Evolutionary conservation across 2,797 vertebrate genomes (phyloP).

Genomic region (Pelobates cultripes): DNA sequence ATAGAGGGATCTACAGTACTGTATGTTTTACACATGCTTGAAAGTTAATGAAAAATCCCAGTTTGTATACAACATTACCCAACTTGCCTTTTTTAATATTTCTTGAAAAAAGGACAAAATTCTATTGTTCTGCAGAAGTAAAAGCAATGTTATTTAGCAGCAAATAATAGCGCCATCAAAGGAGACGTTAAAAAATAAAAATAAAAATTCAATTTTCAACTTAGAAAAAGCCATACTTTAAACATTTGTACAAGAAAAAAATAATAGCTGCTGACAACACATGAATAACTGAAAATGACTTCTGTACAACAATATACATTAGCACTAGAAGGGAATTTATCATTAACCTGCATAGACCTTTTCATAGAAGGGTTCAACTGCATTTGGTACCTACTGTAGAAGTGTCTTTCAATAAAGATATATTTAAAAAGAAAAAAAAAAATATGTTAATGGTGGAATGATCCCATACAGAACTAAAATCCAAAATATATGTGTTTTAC

Average conservation of each 20-base stretch:
- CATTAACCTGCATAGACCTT: conserved; percentile 97
- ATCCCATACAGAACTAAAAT: conserved; percentile 15
- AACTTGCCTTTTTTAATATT: conserved; percentile 74
- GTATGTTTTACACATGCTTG: conserved; percentile 72
- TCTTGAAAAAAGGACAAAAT: conserved; percentile 78
- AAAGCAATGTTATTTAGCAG: conserved; percentile 93
- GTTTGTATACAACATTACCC: conserved; percentile 79
- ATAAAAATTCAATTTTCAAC: conserved; percentile 83
- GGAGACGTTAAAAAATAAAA: conserved; percentile 74
- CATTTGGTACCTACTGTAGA: conserved; percentile 89
- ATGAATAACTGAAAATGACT: conserved; percentile 84
- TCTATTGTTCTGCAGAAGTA: conserved; percentile 82
- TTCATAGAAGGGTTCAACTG: conserved; percentile 83
- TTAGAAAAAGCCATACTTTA: conserved; percentile 83
- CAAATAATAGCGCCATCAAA: conserved; percentile 86
- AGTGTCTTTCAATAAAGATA: conserved; percentile 68
- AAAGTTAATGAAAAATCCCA: conserved; percentile 81
- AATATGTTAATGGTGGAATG: conserved; percentile 34
- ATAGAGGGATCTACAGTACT: conserved; percentile 68
- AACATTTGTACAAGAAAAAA: conserved; percentile 86
- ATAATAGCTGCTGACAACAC: conserved; percentile 85
- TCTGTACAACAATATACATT: conserved; percentile 97
- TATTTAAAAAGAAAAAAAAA: conserved; percentile 58
- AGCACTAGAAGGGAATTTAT: conserved; percentile 87
- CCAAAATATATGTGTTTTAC: conserved; percentile 8